These are phyloP conservation scores for Trogon melanurus DNA, from an alignment of 2,113 vertebrate genomes.

Conservation along the genomic window DNA sequence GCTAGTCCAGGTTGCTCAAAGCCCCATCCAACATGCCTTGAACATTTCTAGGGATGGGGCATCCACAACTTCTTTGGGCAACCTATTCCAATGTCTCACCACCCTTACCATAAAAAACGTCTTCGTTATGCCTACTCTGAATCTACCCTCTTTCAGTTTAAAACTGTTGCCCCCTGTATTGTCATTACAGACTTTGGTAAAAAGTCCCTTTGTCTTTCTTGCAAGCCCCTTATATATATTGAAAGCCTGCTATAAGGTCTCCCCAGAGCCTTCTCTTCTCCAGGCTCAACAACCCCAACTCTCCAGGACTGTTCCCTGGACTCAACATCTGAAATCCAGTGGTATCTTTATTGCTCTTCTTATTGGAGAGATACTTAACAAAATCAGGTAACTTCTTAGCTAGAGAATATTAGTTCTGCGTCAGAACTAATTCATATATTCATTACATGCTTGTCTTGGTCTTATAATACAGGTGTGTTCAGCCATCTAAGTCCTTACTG, in stretches of 20 bases:
- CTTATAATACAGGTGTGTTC: background rate
- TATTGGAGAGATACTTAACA: background rate
- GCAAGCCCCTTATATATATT: background rate
- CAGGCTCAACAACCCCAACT: background rate
- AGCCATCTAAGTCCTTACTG: background rate
- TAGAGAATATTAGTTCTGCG: background rate
- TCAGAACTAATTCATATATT: background rate
- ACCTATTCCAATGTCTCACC: background rate
- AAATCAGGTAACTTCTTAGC: background rate
- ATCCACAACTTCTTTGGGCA: background rate
- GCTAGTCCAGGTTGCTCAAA: background rate
- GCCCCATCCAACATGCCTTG: background rate
- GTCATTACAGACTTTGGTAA: background rate
- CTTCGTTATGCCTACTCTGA: background rate
- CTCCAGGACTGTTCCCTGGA: background rate
- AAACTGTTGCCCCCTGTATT: background rate
- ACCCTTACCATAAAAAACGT: background rate
- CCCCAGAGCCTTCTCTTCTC: background rate
- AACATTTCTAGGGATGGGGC: background rate
- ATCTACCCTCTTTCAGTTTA: background rate
- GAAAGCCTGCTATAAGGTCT: background rate
- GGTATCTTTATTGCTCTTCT: background rate
- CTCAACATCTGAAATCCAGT: background rate
- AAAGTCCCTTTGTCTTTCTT: background rate
- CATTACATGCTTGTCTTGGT: background rate